Evolutionary conservation across 2,113 vertebrate genomes (phyloP).

Genomic region (Grallaria varia): DNA sequence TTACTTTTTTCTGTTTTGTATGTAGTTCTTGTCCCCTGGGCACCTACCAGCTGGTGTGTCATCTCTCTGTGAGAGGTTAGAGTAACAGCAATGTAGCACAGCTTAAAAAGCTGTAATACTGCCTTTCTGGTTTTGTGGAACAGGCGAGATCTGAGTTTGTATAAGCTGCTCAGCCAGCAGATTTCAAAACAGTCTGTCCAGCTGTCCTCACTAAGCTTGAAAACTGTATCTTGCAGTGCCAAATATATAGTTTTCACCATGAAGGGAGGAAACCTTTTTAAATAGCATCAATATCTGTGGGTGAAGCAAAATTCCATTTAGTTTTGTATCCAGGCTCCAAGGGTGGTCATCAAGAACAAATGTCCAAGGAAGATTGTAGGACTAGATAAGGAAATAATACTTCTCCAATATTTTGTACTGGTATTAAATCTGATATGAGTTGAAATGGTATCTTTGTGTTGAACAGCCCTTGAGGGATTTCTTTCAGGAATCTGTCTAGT

Average conservation of each 20-base stretch:
- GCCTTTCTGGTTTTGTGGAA: neutral
- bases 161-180: neutral
- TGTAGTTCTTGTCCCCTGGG: neutral
- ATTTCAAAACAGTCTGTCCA: neutral
- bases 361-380: neutral
- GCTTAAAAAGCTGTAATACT: neutral
- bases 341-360: neutral
- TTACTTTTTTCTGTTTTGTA: neutral
- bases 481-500: neutral
- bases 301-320: neutral
- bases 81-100: neutral
- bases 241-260: neutral
- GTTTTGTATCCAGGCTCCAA: neutral
- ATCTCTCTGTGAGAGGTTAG: neutral
- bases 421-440: neutral
- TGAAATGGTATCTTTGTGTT: neutral
- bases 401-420: neutral
- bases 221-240: neutral
- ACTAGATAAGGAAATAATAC: neutral
- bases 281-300: neutral
- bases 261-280: neutral
- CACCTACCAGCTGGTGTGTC: neutral
- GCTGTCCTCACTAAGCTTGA: neutral
- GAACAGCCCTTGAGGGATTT: neutral
- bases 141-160: neutral